These are phyloP conservation scores for Fundulus diaphanus DNA, from an alignment of 2,797 vertebrate species.

Conservation along the genomic window DNA sequence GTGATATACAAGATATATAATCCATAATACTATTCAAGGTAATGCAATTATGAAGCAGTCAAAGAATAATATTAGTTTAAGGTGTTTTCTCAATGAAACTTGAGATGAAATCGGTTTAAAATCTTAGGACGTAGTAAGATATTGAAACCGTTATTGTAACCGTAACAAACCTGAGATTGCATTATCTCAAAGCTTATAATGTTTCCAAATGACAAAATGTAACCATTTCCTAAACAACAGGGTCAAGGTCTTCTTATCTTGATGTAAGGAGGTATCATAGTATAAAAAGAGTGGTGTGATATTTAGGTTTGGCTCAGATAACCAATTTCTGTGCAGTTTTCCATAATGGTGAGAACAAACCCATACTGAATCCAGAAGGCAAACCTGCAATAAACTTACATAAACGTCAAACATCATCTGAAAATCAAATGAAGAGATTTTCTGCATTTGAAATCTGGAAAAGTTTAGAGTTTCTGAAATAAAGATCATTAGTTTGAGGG, in stretches of 20 bases:
- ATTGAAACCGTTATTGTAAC: background rate
- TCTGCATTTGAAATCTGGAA: too few species aligned
- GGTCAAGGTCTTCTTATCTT: background rate
- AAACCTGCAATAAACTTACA: background rate
- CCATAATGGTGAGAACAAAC: background rate
- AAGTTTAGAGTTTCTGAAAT: too few species aligned
- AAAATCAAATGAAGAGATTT: too few species aligned
- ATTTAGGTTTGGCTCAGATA: background rate
- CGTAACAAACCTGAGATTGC: too few species aligned
- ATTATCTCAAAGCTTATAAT: too few species aligned
- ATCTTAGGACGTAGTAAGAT: too few species aligned
- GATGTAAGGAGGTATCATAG: too few species aligned
- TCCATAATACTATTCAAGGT: too few species aligned
- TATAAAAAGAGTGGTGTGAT: background rate
- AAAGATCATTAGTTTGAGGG: background rate
- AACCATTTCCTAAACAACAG: background rate
- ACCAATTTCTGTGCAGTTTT: background rate
- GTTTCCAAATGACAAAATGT: background rate
- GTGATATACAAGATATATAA: too few species aligned
- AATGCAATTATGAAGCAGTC: background rate
- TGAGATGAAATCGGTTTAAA: background rate
- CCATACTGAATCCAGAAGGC: too few species aligned
- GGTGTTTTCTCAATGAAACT: background rate
- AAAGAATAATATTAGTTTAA: background rate
- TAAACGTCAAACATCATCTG: too few species aligned